Evolutionary conservation across 2,888 invertebrate genomes (phyloP).

Genomic region (Lepetodrilus schrolli): DNA sequence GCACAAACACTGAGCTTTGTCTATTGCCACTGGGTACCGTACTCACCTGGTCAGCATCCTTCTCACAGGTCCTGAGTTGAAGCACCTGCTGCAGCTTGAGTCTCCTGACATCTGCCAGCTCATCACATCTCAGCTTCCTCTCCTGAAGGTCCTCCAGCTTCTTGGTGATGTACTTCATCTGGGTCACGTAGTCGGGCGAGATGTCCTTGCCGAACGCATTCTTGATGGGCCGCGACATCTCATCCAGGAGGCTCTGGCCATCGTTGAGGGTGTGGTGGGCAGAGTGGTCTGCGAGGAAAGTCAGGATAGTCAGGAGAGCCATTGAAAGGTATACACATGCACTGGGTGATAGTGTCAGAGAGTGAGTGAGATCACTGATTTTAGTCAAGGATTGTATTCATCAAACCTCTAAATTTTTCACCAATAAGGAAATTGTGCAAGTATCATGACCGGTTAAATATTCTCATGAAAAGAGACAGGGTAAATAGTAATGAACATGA

Average conservation of each 20-base stretch:
- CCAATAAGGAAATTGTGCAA: too few relatives aligned
- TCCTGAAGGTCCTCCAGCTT: constrained; percentile 83
- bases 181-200: constrained; percentile 77
- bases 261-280: constrained; percentile 83
- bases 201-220: constrained; percentile 84
- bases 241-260: constrained; percentile 85
- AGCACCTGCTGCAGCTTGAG: constrained; percentile 85
- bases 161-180: constrained; percentile 83
- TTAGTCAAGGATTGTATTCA: too few relatives aligned
- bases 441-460: too few relatives aligned
- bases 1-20: too few relatives aligned
- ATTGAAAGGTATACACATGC: too few relatives aligned
- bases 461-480: too few relatives aligned
- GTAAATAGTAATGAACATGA: too few relatives aligned
- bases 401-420: too few relatives aligned
- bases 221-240: constrained; percentile 86
- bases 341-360: too few relatives aligned
- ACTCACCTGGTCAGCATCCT: constrained; percentile 82
- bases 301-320: too few relatives aligned
- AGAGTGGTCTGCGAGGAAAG: constrained; percentile 78
- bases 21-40: too few relatives aligned
- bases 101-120: constrained; percentile 85
- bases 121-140: constrained; percentile 81
- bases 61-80: constrained; percentile 85
- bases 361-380: too few relatives aligned